Base-by-base conservation (phyloP, 2,888 invertebrate genomes). In the Platycheirus albimanus region DNA sequence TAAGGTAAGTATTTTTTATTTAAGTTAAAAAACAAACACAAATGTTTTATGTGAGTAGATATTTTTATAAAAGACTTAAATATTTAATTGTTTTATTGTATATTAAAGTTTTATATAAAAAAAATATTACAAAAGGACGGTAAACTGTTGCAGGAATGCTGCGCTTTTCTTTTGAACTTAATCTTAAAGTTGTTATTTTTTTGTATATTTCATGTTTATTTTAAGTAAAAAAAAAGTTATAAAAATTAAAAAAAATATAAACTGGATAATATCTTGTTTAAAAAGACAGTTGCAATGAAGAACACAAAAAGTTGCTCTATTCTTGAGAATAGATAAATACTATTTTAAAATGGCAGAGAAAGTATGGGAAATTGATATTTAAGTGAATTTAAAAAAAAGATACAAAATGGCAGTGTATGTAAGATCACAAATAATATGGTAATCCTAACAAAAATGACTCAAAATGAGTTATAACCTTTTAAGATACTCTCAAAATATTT, bases 111-210 rank as follows among this genome's bases (percentile, higher is more conserved):
- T 67, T 67, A 13, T 15, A 61, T 72, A 63, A 84, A 76, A 77
- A 36, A 84, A 78, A 84, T 84, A 71, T 84, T 75, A 84, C 84
- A 84, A 84, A 84, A 84, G 84, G 84, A 84, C 84, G 84, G 84
- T 84, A 66, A 79, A 79, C 76, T 79, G 74, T 70, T 74, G 72
- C 74, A 84, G 77, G 66, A 78, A 84, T 84, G 78, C 78, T 75
- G 74, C n/a, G n/a, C 74, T 45, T 58, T 58, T 20, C 49, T 58
- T 51, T 19, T 54, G 10, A 56, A 20, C 70, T 76, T 71, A 70
- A 51, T 30, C 38, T 71, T 17, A 66, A 36, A 15, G n/a, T 45
- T n/a, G 19, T 38, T 24, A 20, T 47, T 66, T 20, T 11, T 17
- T 51, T 7, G n/a, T 28, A 67, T 15, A 13, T 36, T 33, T 47